Evolutionary conservation across 2,113 vertebrate genomes (phyloP), one percentile per base, ranked within the genome.

Genomic region (Aepyceros melampus): DNA sequence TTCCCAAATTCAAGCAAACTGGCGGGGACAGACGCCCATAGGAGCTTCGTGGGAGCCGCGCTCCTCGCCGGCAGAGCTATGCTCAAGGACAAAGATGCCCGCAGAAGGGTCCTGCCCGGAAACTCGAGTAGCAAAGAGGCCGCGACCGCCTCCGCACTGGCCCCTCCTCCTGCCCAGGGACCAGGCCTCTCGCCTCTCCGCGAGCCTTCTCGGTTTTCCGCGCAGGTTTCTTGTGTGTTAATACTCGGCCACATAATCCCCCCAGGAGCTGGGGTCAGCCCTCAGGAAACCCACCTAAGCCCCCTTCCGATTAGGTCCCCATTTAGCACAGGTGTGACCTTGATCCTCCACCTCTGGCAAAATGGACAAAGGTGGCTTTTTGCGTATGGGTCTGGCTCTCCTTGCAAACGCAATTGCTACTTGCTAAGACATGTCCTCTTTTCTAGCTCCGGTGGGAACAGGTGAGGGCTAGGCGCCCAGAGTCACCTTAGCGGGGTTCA

Each of bases 321-420:
- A 27, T 33, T 8, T 17, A 71, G 21, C 40, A 43, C 27, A 67
- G 12, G 76, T 67, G 33, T 40, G 85, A 81, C 64, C 47, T 15
- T 6, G 58, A 33, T 31, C n/a, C 6, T 31, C 9, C 14, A 60
- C 6, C 55, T 94, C 90, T 45, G 27, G 27, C 31, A 67, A 81
- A 53, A 71, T 16, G 43, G 79, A 64, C 45, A 96, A 89, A 45
- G 29, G 27, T 25, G 81, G n/a, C 29, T 47, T 94, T 90, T 60
- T 51, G 51, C n/a, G 60, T 6, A 0, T 86, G 51, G 51, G 11
- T 33, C 40, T 15, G 0, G 3, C 12, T 71, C 15, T 94, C 67
- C 74, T 27, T 82, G 49, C n/a, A 58, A 85, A 88, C 6, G 7
- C 55, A 89, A 47, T 9, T 82, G 55, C n/a, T 27, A 11, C 89